These are phyloP conservation scores for Orthosia gracilis DNA, from an alignment of 2,888 invertebrate genomes.

Conservation along the genomic window DNA sequence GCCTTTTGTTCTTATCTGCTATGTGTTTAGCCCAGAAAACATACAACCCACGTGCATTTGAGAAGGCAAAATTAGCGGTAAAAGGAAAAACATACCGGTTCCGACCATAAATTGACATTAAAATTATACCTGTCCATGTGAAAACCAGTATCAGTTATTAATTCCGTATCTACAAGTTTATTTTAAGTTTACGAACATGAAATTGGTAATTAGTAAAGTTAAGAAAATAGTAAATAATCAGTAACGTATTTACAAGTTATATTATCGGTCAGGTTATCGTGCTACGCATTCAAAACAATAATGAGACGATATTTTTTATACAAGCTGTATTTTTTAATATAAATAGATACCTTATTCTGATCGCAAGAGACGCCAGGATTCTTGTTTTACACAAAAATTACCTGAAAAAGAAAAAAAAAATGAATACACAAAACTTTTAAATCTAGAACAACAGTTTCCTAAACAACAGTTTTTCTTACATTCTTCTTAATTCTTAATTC, in stretches of 20 bases:
- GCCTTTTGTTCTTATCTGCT: not conserved
- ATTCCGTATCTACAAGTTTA: constrained; percentile 13
- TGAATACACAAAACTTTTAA: constrained; percentile 20
- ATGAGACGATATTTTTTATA: not conserved
- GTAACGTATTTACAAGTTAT: constrained; percentile 19
- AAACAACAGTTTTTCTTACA: not conserved
- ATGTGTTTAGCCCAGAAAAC: constrained; percentile 2
- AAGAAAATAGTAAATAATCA: constrained; percentile 9
- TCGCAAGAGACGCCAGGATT: not conserved
- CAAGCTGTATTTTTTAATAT: not conserved
- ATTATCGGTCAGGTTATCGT: constrained; percentile 3
- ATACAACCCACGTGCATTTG: constrained; percentile 33
- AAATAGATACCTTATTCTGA: constrained; percentile 18
- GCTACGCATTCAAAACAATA: constrained; percentile 19
- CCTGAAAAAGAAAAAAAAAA: constrained; percentile 51
- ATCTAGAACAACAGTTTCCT: not conserved
- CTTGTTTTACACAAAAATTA: constrained; percentile 39
- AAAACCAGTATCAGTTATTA: constrained; percentile 24
- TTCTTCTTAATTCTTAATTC: too few relatives aligned
- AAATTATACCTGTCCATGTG: constrained; percentile 6
- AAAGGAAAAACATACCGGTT: constrained; percentile 51
- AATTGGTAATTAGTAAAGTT: constrained; percentile 16
- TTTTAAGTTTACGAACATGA: not conserved
- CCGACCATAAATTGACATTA: constrained; percentile 28
- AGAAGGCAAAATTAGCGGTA: constrained; percentile 39